Conservation (phyloP, 1,140 invertebrate genomes). For the Cataglyphis hispanica region DNA sequence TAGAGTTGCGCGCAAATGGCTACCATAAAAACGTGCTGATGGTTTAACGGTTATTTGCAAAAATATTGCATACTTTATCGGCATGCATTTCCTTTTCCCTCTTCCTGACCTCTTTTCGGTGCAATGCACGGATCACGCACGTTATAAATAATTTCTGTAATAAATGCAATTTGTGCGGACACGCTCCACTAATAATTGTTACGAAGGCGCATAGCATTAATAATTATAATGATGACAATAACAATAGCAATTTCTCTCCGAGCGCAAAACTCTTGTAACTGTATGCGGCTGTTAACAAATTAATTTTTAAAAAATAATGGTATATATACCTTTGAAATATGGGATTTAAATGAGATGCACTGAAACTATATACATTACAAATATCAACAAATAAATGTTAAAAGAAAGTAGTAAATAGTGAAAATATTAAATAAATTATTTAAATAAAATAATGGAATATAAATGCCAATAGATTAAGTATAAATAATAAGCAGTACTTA, state of each 20-base stretch:
- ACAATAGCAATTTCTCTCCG: constrained; percentile 6
- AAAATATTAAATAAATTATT: neutral
- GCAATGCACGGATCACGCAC: constrained; percentile 14
- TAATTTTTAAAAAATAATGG: constrained; percentile 11
- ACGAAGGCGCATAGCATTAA: constrained; percentile 41
- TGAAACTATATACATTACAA: too few species aligned
- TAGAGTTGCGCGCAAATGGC: constrained; percentile 37
- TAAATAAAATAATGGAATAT: constrained; percentile 5
- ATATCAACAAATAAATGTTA: constrained; percentile 25
- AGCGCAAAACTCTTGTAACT: neutral
- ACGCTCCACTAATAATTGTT: constrained; percentile 49
- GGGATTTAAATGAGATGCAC: neutral
- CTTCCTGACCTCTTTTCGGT: neutral
- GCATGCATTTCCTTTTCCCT: constrained; percentile 32
- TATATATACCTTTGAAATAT: constrained; percentile 16
- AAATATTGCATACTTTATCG: constrained; percentile 47
- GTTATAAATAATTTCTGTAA: constrained; percentile 51
- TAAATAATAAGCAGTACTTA: neutral
- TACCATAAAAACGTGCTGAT: constrained; percentile 49
- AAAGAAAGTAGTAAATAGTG: neutral
- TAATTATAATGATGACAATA: constrained; percentile 41
- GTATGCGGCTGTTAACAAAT: constrained; percentile 16
- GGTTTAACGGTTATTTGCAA: constrained; percentile 54
- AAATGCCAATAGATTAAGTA: neutral
- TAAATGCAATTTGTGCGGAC: constrained; percentile 47